Evolutionary conservation across 2,797 vertebrate genomes (phyloP).

Genomic region (Malacoctenus gilli): DNA sequence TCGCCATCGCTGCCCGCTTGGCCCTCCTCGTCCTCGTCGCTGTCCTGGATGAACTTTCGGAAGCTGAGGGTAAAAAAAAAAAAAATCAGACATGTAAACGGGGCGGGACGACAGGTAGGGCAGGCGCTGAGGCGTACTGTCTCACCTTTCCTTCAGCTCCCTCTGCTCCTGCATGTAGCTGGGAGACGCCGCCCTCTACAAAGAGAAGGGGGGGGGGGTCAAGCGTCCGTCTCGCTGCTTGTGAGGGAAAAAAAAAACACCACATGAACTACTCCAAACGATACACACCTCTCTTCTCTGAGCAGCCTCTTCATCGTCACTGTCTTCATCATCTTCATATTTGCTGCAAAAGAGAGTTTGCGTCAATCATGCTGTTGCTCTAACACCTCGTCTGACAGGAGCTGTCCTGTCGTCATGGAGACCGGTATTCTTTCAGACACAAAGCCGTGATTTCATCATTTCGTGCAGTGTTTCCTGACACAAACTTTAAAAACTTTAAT

Average conservation of each 20-base stretch:
- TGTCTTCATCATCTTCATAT: slow-evolving; percentile 81
- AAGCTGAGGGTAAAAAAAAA: slow-evolving; percentile 86
- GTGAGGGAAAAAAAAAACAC: no score
- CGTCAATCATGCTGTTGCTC: no score
- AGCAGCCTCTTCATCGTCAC: slow-evolving; percentile 73
- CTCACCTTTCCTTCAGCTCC: slow-evolving; percentile 85
- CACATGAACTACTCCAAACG: no score
- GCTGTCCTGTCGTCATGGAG: no score
- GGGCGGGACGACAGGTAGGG: no score
- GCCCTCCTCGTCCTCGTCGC: slow-evolving; percentile 68
- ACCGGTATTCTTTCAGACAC: no score
- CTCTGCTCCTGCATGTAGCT: slow-evolving; percentile 89
- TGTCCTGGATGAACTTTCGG: slow-evolving; percentile 84
- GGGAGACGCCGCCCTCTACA: slow-evolving; percentile 80
- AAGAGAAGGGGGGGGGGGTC: background rate
- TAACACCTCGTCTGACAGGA: no score
- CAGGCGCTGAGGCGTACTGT: no score
- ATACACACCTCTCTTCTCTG: slow-evolving; percentile 71
- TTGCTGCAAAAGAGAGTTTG: slow-evolving; percentile 37
- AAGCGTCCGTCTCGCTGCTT: no score
- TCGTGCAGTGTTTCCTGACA: no score
- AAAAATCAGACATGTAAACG: background rate
- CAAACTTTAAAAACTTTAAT: no score
- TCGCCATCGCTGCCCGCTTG: slow-evolving; percentile 32
- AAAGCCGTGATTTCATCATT: no score